These are phyloP conservation scores for Embiotoca jacksoni DNA, from an alignment of 2,113 vertebrate genomes.

Conservation along the genomic window DNA sequence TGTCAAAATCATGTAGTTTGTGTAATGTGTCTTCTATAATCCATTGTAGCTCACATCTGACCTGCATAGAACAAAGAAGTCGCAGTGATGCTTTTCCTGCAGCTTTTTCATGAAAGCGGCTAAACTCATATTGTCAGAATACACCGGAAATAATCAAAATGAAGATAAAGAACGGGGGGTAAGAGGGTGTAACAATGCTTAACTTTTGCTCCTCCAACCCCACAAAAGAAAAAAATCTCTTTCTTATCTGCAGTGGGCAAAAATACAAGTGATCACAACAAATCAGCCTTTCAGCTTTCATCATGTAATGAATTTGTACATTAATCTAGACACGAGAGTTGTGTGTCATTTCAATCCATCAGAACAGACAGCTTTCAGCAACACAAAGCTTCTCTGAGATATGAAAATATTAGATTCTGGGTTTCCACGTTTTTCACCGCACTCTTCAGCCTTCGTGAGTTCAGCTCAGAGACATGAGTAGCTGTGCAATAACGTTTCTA, in stretches of 20 bases:
- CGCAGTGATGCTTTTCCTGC: not conserved
- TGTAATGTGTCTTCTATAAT: conserved; percentile 15
- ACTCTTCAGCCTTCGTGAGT: not conserved
- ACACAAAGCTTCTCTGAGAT: not conserved
- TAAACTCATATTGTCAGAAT: conserved; percentile 1
- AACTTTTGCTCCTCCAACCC: not conserved
- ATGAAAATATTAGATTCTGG: not conserved
- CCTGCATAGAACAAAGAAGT: conserved; percentile 20
- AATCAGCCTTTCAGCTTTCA: not conserved
- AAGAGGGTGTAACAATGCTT: not conserved
- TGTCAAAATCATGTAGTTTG: not conserved
- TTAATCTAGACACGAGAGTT: not conserved
- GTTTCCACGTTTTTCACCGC: fast-evolving
- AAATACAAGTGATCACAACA: not conserved
- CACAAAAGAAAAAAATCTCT: not conserved
- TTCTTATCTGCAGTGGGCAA: not conserved
- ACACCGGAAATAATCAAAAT: not conserved
- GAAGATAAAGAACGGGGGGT: not conserved
- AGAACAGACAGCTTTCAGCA: not conserved
- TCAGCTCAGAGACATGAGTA: not conserved
- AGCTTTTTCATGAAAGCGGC: not conserved
- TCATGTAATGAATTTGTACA: conserved; percentile 1
- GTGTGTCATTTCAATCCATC: conserved; percentile 1
- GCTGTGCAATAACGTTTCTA: not conserved
- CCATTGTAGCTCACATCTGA: conserved; percentile 6